phyloP scores from a whole-genome alignment of 2,113 vertebrate species.

The Catagonus wagneri region DNA sequence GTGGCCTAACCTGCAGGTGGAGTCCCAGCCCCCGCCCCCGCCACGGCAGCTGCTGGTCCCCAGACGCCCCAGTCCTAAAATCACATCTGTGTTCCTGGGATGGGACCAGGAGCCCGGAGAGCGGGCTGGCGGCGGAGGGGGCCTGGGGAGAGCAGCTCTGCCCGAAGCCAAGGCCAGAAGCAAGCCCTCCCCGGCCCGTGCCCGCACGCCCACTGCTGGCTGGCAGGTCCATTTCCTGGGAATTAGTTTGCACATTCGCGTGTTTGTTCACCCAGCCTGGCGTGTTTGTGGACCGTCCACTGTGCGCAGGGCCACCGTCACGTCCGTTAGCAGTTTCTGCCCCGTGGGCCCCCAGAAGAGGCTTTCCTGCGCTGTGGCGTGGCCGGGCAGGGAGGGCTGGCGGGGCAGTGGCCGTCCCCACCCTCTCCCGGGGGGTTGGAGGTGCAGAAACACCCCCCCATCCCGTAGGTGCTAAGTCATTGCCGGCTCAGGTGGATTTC shows the following conservation, averaged over 20 bases:
- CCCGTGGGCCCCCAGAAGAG: background rate
- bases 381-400: accelerated
- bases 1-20: accelerated
- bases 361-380: background rate
- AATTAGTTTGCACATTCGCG: background rate
- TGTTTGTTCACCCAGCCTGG: background rate
- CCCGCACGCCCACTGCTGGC: accelerated
- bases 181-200: accelerated
- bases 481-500: too few relatives aligned
- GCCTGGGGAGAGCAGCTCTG: background rate
- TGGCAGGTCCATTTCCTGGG: background rate
- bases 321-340: too few relatives aligned
- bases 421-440: accelerated
- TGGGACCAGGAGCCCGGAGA: background rate
- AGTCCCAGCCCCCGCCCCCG: too few relatives aligned
- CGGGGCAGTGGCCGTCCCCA: background rate
- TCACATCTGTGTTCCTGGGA: accelerated
- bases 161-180: background rate
- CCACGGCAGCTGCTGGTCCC: accelerated
- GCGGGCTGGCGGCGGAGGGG: background rate
- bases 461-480: too few relatives aligned
- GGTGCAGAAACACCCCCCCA: too few relatives aligned
- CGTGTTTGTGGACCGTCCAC: background rate
- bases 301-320: background rate
- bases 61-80: accelerated